Conservation (phyloP, 1,140 invertebrate species). For the Lordiphosa clarofinis region DNA sequence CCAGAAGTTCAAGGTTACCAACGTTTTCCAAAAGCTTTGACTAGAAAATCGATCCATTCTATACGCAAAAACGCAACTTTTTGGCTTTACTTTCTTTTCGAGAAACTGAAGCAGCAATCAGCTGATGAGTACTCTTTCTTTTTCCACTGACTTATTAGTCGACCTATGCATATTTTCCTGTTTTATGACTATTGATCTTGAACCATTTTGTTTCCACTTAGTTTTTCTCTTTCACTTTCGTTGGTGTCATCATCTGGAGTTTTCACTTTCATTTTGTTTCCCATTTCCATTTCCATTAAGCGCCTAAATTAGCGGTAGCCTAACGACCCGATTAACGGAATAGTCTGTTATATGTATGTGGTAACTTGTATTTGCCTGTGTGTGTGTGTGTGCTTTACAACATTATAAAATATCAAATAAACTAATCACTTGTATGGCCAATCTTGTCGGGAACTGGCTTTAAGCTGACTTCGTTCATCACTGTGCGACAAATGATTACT, state of each 20-base stretch:
- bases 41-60: no score
- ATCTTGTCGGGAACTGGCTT: conserved; percentile 19
- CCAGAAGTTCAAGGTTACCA: no score
- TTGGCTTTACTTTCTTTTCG: no score
- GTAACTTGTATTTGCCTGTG: conserved; percentile 8
- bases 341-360: conserved; percentile 18
- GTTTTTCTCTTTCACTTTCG: conserved; percentile 18
- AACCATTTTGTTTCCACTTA: conserved; percentile 10
- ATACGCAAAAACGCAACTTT: no score
- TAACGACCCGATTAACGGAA: conserved; percentile 39
- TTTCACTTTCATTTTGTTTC: conserved; percentile 34
- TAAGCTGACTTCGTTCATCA: conserved; percentile 1
- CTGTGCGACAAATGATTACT: conserved; percentile 33
- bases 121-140: no score
- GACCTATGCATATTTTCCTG: no score
- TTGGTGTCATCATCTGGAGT: conserved; percentile 6
- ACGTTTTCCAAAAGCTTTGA: no score
- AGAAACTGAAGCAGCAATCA: no score
- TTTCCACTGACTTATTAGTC: no score
- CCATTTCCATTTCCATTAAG: conserved; percentile 26
- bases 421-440: conserved; percentile 40
- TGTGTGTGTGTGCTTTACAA: conserved; percentile 18
- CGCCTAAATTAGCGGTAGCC: conserved; percentile 39
- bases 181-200: background rate
- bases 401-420: conserved; percentile 6